phyloP scores from a whole-genome alignment of 2,797 vertebrate genomes.

The Lepilemur ruficaudatus region DNA sequence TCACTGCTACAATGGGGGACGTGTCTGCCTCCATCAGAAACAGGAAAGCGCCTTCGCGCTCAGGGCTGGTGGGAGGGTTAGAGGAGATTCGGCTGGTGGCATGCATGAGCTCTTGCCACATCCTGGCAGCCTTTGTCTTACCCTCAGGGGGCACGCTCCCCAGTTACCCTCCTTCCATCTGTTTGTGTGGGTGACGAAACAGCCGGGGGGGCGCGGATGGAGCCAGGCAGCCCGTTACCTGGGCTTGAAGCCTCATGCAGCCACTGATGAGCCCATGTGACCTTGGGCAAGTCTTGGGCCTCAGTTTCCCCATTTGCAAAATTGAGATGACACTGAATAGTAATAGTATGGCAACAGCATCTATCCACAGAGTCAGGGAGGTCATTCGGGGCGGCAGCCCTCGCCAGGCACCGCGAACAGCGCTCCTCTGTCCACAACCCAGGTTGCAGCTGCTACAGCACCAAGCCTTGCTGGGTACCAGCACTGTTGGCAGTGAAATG shows the following conservation, averaged over 20 bases:
- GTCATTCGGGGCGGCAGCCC: not conserved
- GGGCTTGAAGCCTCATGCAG: not conserved
- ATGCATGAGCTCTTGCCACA: accelerated
- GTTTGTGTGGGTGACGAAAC: accelerated
- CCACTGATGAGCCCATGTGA: accelerated
- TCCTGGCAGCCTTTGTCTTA: accelerated
- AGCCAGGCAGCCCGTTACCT: not conserved
- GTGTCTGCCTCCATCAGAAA: not conserved
- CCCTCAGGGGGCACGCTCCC: not conserved
- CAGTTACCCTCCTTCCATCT: too few species aligned
- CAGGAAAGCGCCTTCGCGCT: not conserved
- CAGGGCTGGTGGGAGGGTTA: not conserved
- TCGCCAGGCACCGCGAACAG: not conserved
- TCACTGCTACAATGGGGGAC: accelerated
- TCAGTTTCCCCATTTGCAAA: not conserved
- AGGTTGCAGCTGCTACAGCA: accelerated
- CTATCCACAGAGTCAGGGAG: not conserved
- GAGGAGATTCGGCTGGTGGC: not conserved
- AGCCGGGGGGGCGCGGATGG: accelerated
- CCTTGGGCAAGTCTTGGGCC: not conserved
- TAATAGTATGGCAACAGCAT: not conserved
- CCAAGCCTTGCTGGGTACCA: not conserved
- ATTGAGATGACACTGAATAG: not conserved
- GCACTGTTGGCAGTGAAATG: accelerated
- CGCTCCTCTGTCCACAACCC: accelerated